These are phyloP conservation scores for Ypsolopha scabrella DNA, from an alignment of 2,888 invertebrate genomes.

Conservation along the genomic window DNA sequence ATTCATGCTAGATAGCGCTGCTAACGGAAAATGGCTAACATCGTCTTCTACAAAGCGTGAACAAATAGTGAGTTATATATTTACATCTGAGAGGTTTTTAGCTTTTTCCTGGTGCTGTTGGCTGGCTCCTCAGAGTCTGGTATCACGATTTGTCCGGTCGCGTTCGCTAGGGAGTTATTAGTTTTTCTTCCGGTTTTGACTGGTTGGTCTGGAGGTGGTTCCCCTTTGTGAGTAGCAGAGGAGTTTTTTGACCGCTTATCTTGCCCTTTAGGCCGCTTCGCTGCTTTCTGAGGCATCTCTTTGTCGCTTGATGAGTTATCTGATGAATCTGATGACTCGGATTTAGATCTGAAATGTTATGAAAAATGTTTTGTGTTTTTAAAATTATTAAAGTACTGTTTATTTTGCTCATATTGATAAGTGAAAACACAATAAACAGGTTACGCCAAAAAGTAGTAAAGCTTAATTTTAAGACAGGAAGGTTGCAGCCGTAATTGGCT, in stretches of 20 bases:
- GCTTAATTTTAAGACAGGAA: constrained; percentile 26
- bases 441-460: constrained; percentile 42
- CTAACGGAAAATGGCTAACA: too few relatives aligned
- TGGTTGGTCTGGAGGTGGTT: constrained; percentile 47
- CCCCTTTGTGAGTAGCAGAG: constrained; percentile 42
- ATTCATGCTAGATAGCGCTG: too few relatives aligned
- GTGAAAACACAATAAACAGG: not conserved
- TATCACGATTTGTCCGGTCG: constrained; percentile 87
- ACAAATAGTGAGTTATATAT: constrained; percentile 23
- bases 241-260: constrained; percentile 53
- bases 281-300: constrained; percentile 49
- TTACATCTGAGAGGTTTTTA: constrained; percentile 79
- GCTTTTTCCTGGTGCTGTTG: constrained; percentile 65
- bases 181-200: constrained; percentile 80
- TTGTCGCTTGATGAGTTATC: constrained; percentile 22
- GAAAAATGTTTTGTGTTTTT: not conserved
- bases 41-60: too few relatives aligned
- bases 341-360: constrained; percentile 38
- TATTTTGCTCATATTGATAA: not conserved
- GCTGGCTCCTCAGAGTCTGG: constrained; percentile 60
- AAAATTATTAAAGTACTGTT: not conserved
- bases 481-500: too few relatives aligned
- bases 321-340: constrained; percentile 40
- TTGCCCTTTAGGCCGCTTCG: constrained; percentile 37
- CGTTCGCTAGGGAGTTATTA: constrained; percentile 87